Evolutionary conservation across 2,888 invertebrate genomes (phyloP).

Genomic region (Macrophya alboannulata): DNA sequence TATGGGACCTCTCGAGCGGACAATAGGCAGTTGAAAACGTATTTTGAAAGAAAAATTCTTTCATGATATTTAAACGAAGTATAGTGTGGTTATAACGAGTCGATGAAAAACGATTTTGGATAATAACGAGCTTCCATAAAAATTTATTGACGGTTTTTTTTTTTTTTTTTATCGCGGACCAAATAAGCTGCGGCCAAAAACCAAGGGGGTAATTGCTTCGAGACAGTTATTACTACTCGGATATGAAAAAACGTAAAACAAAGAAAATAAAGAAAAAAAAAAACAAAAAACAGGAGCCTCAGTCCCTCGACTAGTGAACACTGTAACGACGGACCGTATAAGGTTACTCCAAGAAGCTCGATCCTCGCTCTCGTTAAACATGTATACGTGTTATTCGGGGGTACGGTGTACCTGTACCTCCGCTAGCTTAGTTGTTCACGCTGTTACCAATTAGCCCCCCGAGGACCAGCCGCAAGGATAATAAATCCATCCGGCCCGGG

Average conservation of each 20-base stretch:
- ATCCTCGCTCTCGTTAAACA: conserved; percentile 20
- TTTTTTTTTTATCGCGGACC: neutral
- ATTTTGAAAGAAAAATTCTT: conserved; percentile 16
- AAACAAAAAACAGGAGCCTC: neutral
- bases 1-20: neutral
- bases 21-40: neutral
- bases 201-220: neutral
- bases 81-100: neutral
- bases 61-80: neutral
- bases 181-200: neutral
- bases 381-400: conserved; percentile 17
- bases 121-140: neutral
- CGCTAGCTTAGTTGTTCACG: conserved; percentile 64
- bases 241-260: neutral
- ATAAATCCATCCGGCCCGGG: conserved; percentile 70
- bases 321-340: conserved; percentile 36
- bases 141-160: neutral
- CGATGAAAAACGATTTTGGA: neutral
- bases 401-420: conserved; percentile 37
- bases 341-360: conserved; percentile 32
- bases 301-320: neutral
- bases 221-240: neutral
- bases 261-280: neutral
- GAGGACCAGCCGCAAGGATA: conserved; percentile 61
- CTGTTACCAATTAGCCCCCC: conserved; percentile 74